Evolutionary conservation across 2,113 vertebrate genomes (phyloP).

Genomic region (Stegostoma tigrinum): DNA sequence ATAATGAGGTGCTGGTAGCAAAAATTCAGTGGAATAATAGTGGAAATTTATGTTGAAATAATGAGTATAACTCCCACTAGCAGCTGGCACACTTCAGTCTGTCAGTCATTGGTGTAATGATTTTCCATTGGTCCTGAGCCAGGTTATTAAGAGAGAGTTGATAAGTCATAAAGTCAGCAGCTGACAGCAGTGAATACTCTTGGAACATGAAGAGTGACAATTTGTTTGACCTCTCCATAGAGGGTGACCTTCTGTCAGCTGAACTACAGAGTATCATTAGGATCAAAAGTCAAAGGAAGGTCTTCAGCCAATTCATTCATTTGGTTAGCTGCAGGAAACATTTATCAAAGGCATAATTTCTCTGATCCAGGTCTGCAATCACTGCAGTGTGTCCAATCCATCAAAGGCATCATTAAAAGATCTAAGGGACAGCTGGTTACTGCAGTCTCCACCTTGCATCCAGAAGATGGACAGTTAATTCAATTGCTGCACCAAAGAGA

Average conservation of each 20-base stretch:
- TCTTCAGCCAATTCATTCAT: slow-evolving; percentile 8
- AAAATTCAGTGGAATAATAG: slow-evolving; percentile 7
- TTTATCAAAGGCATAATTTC: neutral
- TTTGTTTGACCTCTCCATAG: neutral
- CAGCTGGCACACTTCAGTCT: slow-evolving; percentile 7
- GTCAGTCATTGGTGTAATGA: neutral
- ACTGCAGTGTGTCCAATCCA: neutral
- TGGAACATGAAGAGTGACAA: neutral
- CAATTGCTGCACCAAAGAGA: neutral
- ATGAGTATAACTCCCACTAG: neutral
- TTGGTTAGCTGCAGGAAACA: neutral
- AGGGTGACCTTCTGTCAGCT: slow-evolving; percentile 19
- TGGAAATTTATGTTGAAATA: neutral
- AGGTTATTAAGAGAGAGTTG: neutral
- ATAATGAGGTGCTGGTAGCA: neutral
- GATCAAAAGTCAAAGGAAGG: slow-evolving; percentile 1
- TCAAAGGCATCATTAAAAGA: neutral
- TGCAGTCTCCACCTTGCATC: neutral
- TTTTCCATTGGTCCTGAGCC: neutral
- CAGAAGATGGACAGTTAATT: neutral
- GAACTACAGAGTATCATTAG: neutral
- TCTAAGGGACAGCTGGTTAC: neutral
- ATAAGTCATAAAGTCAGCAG: neutral
- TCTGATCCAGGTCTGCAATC: neutral
- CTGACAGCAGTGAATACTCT: neutral